Evolutionary conservation across 2,888 invertebrate genomes (phyloP).

Genomic region (Rotaria macrura): DNA sequence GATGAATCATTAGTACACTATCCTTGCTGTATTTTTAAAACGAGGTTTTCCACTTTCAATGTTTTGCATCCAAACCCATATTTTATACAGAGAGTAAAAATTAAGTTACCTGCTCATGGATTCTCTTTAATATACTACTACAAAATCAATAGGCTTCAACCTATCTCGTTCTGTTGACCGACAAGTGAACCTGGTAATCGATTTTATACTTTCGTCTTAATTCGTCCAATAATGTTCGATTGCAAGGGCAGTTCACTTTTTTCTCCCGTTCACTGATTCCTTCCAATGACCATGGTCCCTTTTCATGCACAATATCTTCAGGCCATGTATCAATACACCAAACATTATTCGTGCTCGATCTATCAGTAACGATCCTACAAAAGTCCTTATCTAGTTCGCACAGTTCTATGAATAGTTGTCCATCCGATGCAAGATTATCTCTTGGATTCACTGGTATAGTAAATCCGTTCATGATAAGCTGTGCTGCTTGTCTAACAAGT

Average conservation of each 20-base stretch:
- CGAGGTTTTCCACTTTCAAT: no score
- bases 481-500: not conserved
- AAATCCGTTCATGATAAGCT: not conserved
- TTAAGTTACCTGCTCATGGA: no score
- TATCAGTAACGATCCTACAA: not conserved
- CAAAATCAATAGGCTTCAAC: no score
- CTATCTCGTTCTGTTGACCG: no score
- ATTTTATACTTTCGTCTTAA: not conserved
- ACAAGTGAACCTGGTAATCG: no score
- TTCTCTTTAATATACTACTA: no score
- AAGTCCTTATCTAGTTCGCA: not conserved
- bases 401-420: not conserved
- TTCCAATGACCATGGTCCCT: not conserved
- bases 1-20: no score
- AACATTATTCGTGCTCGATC: not conserved
- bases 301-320: not conserved
- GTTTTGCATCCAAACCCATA: no score
- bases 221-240: not conserved
- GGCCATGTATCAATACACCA: not conserved
- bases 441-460: not conserved
- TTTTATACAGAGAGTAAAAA: no score
- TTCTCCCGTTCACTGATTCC: not conserved
- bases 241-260: not conserved
- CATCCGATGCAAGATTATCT: not conserved
- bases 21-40: no score